Evolutionary conservation across 2,113 vertebrate genomes (phyloP).

Genomic region (Atherinomorus stipes): DNA sequence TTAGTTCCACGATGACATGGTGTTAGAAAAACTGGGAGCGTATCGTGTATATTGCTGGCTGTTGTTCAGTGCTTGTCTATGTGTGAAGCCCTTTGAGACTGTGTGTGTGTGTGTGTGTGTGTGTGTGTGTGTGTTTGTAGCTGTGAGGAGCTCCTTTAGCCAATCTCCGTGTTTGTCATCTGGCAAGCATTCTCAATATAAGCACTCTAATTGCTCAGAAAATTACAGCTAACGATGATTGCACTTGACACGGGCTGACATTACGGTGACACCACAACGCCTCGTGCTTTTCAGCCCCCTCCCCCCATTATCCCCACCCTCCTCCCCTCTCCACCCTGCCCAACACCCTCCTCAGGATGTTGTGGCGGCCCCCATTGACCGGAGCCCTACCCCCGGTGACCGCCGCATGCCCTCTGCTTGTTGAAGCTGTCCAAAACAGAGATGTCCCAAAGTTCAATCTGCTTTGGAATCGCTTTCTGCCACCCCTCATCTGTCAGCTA

Average conservation of each 20-base stretch:
- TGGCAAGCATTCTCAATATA: constrained; percentile 81
- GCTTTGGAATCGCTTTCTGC: constrained; percentile 78
- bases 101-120: constrained; percentile 25
- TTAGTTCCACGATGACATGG: background rate
- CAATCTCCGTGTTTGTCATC: constrained; percentile 70
- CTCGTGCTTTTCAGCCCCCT: constrained; percentile 30
- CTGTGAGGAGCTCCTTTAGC: constrained; percentile 74
- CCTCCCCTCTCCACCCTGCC: constrained; percentile 17
- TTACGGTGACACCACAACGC: constrained; percentile 76
- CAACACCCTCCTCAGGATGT: constrained; percentile 62
- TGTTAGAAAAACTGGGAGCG: background rate
- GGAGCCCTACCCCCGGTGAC: constrained; percentile 81
- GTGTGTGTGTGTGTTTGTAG: constrained; percentile 41
- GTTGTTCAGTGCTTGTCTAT: constrained; percentile 18
- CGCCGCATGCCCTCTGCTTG: constrained; percentile 80
- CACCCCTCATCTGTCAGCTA: constrained; percentile 76
- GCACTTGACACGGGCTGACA: constrained; percentile 82
- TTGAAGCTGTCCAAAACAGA: constrained; percentile 78
- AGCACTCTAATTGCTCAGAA: constrained; percentile 88
- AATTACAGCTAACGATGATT: constrained; percentile 85
- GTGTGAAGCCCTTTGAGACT: constrained; percentile 11
- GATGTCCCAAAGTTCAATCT: constrained; percentile 83
- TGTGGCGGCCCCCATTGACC: constrained; percentile 76
- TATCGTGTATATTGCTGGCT: constrained; percentile 36
- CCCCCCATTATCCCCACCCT: constrained; percentile 21